Conservation (phyloP, 2,113 vertebrate species). For the Cyrtonyx montezumae region DNA sequence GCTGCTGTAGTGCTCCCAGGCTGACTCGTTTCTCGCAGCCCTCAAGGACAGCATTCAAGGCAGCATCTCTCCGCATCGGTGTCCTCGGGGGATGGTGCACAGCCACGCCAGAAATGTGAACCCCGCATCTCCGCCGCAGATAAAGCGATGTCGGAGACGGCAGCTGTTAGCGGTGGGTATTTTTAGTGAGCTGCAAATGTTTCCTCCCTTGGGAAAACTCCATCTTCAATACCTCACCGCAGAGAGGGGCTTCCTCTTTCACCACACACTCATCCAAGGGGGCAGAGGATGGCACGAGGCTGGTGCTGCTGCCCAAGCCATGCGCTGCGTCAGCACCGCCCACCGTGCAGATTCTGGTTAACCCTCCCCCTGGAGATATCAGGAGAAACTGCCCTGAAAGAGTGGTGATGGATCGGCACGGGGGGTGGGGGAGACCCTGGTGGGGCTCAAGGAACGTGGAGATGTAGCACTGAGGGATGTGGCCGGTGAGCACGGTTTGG, state of each 20-base stretch:
- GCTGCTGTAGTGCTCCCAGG: background rate
- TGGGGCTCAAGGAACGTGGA: too few relatives aligned
- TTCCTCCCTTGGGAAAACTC: background rate
- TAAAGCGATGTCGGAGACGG: background rate
- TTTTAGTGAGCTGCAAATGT: background rate
- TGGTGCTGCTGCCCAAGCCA: fast-evolving
- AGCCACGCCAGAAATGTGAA: background rate
- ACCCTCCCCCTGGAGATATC: background rate
- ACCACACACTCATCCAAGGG: background rate
- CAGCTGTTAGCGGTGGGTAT: background rate
- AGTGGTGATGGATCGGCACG: too few relatives aligned
- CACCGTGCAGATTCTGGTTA: background rate
- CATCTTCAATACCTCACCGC: background rate
- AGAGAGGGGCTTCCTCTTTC: background rate
- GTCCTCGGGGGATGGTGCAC: fast-evolving
- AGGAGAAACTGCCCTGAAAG: too few relatives aligned
- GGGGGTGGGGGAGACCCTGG: too few relatives aligned
- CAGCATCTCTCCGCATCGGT: background rate
- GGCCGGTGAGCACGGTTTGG: too few relatives aligned
- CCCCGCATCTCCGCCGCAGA: background rate
- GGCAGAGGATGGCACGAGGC: fast-evolving
- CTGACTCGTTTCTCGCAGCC: background rate
- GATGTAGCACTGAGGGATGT: too few relatives aligned
- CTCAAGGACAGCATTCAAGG: background rate
- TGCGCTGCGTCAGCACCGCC: background rate